A percentile compares a stretch with the other conserved stretches of the same genome.
Conservation (phyloP, 2,888 invertebrate genomes). For the Dolichomitus sp. region DNA sequence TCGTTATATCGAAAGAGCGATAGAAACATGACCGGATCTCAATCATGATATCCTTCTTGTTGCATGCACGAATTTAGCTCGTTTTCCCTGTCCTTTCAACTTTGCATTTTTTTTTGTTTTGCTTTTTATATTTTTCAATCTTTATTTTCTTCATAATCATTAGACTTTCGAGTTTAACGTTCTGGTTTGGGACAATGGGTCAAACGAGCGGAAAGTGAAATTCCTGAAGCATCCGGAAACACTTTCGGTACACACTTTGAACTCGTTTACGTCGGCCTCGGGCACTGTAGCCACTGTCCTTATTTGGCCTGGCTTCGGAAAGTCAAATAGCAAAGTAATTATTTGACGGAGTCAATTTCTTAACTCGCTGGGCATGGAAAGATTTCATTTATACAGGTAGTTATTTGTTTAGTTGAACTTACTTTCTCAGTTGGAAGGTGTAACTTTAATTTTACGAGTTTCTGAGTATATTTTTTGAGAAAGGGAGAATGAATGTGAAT, state of each 20-base stretch:
- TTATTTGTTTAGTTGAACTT: neutral
- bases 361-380: constrained; percentile 21
- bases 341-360: neutral
- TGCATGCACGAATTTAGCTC: constrained; percentile 44
- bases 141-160: constrained; percentile 26
- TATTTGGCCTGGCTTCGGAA: neutral
- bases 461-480: neutral
- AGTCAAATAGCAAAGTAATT: neutral
- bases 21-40: constrained; percentile 8
- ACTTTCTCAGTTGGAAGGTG: neutral
- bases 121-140: constrained; percentile 26
- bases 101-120: constrained; percentile 25
- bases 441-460: neutral
- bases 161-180: constrained; percentile 30
- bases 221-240: constrained; percentile 43
- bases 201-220: constrained; percentile 67
- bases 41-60: constrained; percentile 41
- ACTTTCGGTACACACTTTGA: constrained; percentile 51
- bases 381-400: constrained; percentile 3
- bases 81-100: constrained; percentile 59
- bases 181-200: constrained; percentile 15
- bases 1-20: constrained; percentile 41
- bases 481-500: neutral
- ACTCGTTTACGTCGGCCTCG: constrained; percentile 34
- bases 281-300: neutral